Evolutionary conservation across 2,113 vertebrate species (phyloP), one percentile per base, ranked within the genome.

Genomic region (Petaurus breviceps): DNA sequence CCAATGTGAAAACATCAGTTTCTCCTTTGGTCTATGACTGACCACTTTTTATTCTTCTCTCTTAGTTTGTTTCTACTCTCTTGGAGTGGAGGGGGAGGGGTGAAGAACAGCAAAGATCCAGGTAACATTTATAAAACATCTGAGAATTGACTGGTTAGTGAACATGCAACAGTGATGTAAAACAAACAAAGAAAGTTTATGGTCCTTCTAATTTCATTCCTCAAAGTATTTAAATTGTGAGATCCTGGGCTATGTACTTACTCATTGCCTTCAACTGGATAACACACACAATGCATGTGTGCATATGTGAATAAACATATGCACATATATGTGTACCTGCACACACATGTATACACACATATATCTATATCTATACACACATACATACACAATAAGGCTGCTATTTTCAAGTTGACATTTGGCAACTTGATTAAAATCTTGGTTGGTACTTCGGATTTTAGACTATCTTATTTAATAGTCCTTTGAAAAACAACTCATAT

Each of bases 41-140:
- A 93, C 2, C 6, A 8, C 28, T 8, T 51, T 19, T 37, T 90
- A 23, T 50, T 43, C n/a, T 84, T 6, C n/a, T 84, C 19, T 55
- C 90, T 93, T 52, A n/a, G 90, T 84, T 96, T 31, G 54, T 95
- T 96, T 92, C 1, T 37, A 51, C 50, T 43, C 22, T 0, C n/a
- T 84, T 84, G 19, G n/a, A 84, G 19, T 23, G 37, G 68, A 43
- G 19, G n/a, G n/a, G 23, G n/a, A 8, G 12, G 68, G 6, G n/a
- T 43, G 5, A 77, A 43, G 16, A 43, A 77, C 95, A 91, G 93
- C 1, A 0, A 96, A 96, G 68, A 92, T 91, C 91, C 96, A 96
- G 91, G 47, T 52, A 68, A 26, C 93, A 89, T 90, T 14, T 5
- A 92, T 54, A 51, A 53, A 54, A 31, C 0, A 77, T 46, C 89